Evolutionary conservation across 2,888 invertebrate genomes (phyloP).

Genomic region (Sphaeridia pumilis): DNA sequence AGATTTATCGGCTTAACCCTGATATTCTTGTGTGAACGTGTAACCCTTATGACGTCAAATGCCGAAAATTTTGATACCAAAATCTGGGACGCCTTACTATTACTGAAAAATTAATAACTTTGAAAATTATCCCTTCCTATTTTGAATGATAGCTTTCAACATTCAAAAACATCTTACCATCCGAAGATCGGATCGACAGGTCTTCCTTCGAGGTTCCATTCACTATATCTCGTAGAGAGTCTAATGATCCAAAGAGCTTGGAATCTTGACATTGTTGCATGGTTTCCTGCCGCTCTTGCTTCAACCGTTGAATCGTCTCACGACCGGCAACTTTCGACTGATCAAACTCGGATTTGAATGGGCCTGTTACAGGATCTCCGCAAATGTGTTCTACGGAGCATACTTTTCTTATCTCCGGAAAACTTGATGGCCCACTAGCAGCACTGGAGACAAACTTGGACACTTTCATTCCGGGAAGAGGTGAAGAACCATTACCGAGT

Average conservation of each 20-base stretch:
- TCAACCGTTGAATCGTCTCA: slow-evolving; percentile 42
- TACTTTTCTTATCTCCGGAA: slow-evolving; percentile 20
- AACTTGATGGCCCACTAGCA: slow-evolving; percentile 1
- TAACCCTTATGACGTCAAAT: slow-evolving; percentile 30
- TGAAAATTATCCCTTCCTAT: background rate
- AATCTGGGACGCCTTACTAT: slow-evolving; percentile 15
- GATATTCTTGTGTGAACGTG: background rate
- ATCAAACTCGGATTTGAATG: slow-evolving; percentile 21
- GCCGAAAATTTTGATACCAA: slow-evolving; percentile 23
- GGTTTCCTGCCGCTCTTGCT: slow-evolving; percentile 37
- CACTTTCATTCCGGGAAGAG: slow-evolving; percentile 3
- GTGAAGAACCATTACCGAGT: background rate
- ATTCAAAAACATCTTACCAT: slow-evolving; percentile 26
- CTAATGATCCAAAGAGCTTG: slow-evolving; percentile 46
- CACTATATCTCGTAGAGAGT: slow-evolving; percentile 46
- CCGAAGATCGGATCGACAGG: slow-evolving; percentile 32
- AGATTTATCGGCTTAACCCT: background rate
- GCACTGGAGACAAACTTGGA: slow-evolving; percentile 1
- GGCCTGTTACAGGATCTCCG: background rate
- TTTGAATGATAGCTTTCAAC: background rate
- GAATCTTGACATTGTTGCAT: slow-evolving; percentile 17
- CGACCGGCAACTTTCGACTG: slow-evolving; percentile 36
- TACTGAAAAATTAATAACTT: slow-evolving; percentile 6
- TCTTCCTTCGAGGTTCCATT: slow-evolving; percentile 31
- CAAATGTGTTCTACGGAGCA: slow-evolving; percentile 26